phyloP scores from a whole-genome alignment of 2,797 vertebrate genomes.

The Champsocephalus esox region DNA sequence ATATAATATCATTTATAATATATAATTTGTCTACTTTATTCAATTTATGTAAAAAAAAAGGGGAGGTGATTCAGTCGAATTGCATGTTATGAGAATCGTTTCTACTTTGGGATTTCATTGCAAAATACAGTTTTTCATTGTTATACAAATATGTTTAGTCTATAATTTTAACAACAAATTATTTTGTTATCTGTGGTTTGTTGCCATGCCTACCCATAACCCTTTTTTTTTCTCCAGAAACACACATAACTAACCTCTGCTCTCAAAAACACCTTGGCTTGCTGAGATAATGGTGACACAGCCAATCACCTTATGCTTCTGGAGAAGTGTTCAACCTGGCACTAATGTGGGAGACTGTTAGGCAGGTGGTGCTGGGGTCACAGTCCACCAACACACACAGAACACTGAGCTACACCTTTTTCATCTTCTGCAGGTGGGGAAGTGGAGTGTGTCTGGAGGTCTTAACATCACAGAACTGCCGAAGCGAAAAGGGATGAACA shows the following conservation, averaged over 20 bases:
- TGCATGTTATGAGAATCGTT: not conserved
- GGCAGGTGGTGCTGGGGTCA: conserved; percentile 54
- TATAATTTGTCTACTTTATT: not conserved
- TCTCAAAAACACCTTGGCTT: conserved; percentile 45
- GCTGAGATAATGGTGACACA: conserved; percentile 67
- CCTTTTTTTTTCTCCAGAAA: conserved; percentile 37
- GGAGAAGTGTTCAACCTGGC: conserved; percentile 62
- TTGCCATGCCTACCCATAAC: conserved; percentile 25
- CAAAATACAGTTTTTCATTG: not conserved
- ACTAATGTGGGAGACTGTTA: conserved; percentile 69
- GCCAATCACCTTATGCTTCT: conserved; percentile 81
- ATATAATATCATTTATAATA: not conserved
- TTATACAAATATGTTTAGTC: not conserved
- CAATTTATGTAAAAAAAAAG: not conserved
- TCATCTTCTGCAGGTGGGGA: conserved; percentile 90
- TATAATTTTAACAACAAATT: not conserved
- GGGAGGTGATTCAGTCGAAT: not conserved
- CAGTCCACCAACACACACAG: conserved; percentile 51
- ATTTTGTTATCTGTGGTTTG: conserved; percentile 36
- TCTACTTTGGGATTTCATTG: not conserved
- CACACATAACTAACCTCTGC: conserved; percentile 32
- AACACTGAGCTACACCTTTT: conserved; percentile 64
- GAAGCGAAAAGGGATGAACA: conserved; percentile 94
- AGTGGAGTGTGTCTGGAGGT: conserved; percentile 93
- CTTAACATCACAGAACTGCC: conserved; percentile 96